Base-by-base conservation (phyloP, 1,140 invertebrate genomes). In the Musca domestica region DNA sequence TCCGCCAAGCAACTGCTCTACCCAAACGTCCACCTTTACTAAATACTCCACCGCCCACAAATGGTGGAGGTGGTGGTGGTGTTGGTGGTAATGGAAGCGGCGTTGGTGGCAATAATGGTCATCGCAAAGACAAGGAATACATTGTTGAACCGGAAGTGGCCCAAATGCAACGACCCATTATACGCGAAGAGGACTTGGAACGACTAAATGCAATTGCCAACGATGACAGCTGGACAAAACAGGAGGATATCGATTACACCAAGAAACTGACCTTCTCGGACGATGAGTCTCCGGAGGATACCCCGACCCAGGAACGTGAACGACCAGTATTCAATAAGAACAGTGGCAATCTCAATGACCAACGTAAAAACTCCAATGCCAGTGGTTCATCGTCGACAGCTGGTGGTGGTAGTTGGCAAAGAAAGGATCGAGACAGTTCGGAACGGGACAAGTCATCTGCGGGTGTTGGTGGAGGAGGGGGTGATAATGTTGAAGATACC, bases 191-290 rank as follows among this genome's bases (percentile, higher is more conserved):
- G 80, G 94, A 96, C 82, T 86, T 98, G 66, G 93, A 91, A 74
- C 90, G 91, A 67, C 92, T 97, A 87, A 95, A 96, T 83, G 92
- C 96, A 76, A 92, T 96, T 69, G 88, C 92, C 34, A 87, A 91
- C 74, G 93, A 95, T 77, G 90, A 92, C 73, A 93, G 94, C 64
- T 98, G 95, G 95, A 91, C 92, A 23, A 89, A 90, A 70, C 90
- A 95, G 70, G 94, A 95, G 81, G 94, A 96, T 79, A 94, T 97
- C 78, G 95, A 97, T 84, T 98, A 96, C 81, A 95, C 95, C 85
- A 93, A 95, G 85, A 96, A 96, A 83, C 84, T 98, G 71, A 90
- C 92, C 68, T 98, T 97, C 82, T 96, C 94, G 78, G 95, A 97
- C 84, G 95, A 96, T 73, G 95, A 97, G 82, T 77, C 83, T 9